Percentiles rank a stretch among this genome's conserved stretches.
phyloP scores from a whole-genome alignment of 2,888 invertebrate genomes.

The Sinodicranocentrus sp. region DNA sequence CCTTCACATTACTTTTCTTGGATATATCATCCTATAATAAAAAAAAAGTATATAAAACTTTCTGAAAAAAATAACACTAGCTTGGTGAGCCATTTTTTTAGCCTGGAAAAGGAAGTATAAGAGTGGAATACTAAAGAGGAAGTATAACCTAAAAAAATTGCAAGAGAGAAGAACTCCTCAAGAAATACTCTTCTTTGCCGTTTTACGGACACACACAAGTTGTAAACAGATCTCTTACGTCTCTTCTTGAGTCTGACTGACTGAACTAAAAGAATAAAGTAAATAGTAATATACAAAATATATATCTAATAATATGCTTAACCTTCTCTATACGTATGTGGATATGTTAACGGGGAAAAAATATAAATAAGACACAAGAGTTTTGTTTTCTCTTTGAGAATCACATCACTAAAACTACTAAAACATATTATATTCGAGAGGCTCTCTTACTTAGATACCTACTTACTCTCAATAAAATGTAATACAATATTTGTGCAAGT shows the following conservation, averaged over 20 bases:
- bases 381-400: no score
- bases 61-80: neutral
- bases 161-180: slow-evolving; percentile 16
- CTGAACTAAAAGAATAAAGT: slow-evolving; percentile 59
- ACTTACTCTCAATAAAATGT: neutral
- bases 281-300: neutral
- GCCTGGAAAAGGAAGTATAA: slow-evolving; percentile 32
- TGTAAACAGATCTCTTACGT: slow-evolving; percentile 55
- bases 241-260: slow-evolving; percentile 58
- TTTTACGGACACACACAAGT: neutral
- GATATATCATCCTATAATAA: neutral
- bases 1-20: slow-evolving; percentile 61
- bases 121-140: slow-evolving; percentile 45
- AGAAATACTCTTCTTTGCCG: slow-evolving; percentile 26
- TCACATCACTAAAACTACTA: no score
- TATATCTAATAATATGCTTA: no score
- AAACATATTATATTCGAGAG: no score
- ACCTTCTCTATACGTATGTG: no score
- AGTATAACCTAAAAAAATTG: slow-evolving; percentile 13
- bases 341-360: no score
- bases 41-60: neutral
- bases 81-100: slow-evolving; percentile 8
- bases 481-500: slow-evolving; percentile 4
- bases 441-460: no score
- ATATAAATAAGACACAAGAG: no score